Evolutionary conservation across 1,140 invertebrate species (phyloP), one percentile per base, ranked within the genome.

Genomic region (Eupristina koningsbergeri): DNA sequence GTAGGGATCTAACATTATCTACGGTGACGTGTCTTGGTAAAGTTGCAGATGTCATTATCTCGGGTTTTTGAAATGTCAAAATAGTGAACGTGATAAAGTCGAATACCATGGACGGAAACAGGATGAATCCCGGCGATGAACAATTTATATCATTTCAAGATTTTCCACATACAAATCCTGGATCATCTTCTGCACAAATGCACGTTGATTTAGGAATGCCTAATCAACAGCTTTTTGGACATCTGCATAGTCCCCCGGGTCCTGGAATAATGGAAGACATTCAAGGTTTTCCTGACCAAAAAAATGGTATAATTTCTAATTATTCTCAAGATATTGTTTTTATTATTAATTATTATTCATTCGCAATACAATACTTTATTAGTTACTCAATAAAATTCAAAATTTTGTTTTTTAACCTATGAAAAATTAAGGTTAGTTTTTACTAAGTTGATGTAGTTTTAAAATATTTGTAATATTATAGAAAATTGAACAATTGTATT

Each of bases 131-230:
- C 8, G 71, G 83, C 3, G 84, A 85, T 29, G 79, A 85, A 31
- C 91, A 91, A 29, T 92, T 92, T 85, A 90, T 92, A 85, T 90
- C 89, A 1, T 92, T 92, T 78, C 88, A 92, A 83, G 90, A 92
- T 86, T 92, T 88, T 80, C 87, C 90, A 15, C 83, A 50, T 11
- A 50, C 89, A 31, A 89, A 89, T 74, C 87, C 88, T 64, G 86
- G 85, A 3, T 81, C 85, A 36, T 84, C n/a, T n/a, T n/a, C 82
- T 50, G 83, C 85, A 17, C 90, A 92, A 41, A 90, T 89, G 50
- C 88, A 92, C 69, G 73, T 92, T 29, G 88, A 91, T 29, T 85
- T 90, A 15, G 89, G 87, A n/a, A 83, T 89, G 47, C 88, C 92
- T 1, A 90, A 91, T 77, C 82, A 87, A 78, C 88, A 90, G 80